These are phyloP conservation scores for Chrosomus eos DNA, from an alignment of 2,797 vertebrate species.

Conservation along the genomic window DNA sequence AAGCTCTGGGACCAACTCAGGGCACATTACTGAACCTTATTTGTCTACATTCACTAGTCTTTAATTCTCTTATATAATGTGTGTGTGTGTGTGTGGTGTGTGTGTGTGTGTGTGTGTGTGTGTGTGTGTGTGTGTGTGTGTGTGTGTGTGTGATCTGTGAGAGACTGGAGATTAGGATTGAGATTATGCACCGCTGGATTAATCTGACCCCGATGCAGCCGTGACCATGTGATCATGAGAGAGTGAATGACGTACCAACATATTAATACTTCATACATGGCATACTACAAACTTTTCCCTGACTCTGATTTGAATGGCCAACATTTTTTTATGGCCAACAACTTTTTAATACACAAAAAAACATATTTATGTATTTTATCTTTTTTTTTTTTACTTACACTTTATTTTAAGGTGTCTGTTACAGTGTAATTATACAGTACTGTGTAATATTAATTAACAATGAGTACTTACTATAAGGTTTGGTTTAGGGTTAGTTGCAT, in stretches of 20 bases:
- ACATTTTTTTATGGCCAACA: too few relatives aligned
- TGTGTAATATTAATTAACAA: neutral
- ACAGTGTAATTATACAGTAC: too few relatives aligned
- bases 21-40: neutral
- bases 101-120: neutral
- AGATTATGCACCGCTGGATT: slow-evolving; percentile 52
- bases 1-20: neutral
- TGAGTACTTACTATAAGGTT: too few relatives aligned
- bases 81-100: slow-evolving; percentile 6
- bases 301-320: neutral
- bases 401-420: too few relatives aligned
- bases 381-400: neutral
- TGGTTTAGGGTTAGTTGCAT: too few relatives aligned
- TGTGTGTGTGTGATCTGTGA: slow-evolving; percentile 34
- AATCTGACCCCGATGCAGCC: slow-evolving; percentile 39
- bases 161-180: slow-evolving; percentile 45
- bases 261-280: neutral
- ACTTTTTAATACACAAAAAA: neutral
- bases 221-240: slow-evolving; percentile 35
- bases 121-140: neutral
- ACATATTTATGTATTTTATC: neutral
- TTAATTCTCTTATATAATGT: neutral
- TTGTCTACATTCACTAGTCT: neutral
- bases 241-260: neutral
- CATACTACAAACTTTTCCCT: neutral